Percentiles rank a stretch among this genome's conserved stretches.
phyloP scores from a whole-genome alignment of 2,797 vertebrate species.

The Florisuga fusca region DNA sequence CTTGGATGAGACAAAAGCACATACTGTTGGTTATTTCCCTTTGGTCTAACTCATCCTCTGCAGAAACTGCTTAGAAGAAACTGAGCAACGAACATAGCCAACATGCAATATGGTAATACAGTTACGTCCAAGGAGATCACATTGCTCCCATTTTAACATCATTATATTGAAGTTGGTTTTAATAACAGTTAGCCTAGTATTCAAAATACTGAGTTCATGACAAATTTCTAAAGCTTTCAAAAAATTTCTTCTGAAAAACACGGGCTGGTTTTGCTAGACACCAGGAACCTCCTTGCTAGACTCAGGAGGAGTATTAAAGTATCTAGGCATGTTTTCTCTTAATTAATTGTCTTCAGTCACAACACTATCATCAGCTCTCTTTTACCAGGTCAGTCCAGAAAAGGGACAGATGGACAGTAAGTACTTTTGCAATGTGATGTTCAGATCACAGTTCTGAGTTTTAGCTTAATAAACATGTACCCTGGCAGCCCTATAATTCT shows the following conservation, averaged over 20 bases:
- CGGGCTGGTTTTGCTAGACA: background rate
- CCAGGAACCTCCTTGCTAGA: background rate
- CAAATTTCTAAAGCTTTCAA: background rate
- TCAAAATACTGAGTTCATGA: background rate
- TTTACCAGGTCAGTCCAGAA: background rate
- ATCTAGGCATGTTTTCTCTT: background rate
- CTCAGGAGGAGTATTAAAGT: background rate
- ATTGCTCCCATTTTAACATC: background rate
- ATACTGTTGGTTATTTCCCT: background rate
- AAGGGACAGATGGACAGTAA: background rate
- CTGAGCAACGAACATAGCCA: background rate
- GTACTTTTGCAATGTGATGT: background rate
- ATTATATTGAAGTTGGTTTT: background rate
- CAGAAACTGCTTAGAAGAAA: background rate
- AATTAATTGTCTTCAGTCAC: background rate
- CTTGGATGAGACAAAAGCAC: background rate
- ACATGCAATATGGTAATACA: background rate
- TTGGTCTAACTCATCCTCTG: background rate
- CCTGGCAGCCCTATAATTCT: background rate
- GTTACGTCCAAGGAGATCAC: background rate
- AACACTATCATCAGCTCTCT: too few relatives aligned
- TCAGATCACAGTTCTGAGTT: background rate
- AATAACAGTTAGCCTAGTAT: background rate
- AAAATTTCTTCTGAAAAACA: background rate
- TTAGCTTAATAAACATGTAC: background rate